phyloP scores from a whole-genome alignment of 2,888 invertebrate genomes.

The Pandemis corylana region DNA sequence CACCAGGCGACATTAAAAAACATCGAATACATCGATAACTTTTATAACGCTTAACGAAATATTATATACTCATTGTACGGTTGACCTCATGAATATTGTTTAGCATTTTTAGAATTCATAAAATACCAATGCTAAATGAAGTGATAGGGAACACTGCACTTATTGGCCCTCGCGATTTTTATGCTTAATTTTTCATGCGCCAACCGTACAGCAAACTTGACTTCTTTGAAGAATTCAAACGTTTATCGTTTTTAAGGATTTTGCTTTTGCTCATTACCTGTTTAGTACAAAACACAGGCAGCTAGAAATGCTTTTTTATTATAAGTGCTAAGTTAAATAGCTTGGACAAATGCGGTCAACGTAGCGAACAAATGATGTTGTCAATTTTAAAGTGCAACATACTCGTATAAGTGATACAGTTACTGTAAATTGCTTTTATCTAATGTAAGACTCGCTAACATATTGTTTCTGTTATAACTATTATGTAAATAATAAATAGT shows the following conservation, averaged over 20 bases:
- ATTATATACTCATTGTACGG: slow-evolving; percentile 11
- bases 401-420: slow-evolving; percentile 50
- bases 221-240: slow-evolving; percentile 13
- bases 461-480: slow-evolving; percentile 74
- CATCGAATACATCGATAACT: slow-evolving; percentile 6
- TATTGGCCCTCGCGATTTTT: background rate
- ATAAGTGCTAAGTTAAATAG: slow-evolving; percentile 35
- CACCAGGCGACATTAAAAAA: slow-evolving; percentile 12
- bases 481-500: slow-evolving; percentile 77
- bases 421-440: slow-evolving; percentile 57
- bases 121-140: background rate
- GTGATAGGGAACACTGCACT: background rate
- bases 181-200: background rate
- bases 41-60: slow-evolving; percentile 13
- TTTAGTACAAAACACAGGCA: slow-evolving; percentile 76
- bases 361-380: slow-evolving; percentile 38
- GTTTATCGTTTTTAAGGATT: slow-evolving; percentile 37
- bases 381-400: slow-evolving; percentile 49
- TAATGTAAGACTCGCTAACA: slow-evolving; percentile 49
- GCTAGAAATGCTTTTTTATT: slow-evolving; percentile 43
- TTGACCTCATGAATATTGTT: background rate
- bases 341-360: slow-evolving; percentile 41
- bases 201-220: background rate
- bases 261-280: slow-evolving; percentile 78
- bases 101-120: background rate